Base-by-base conservation (phyloP, 2,888 invertebrate species). In the Himalopsyche anomala region DNA sequence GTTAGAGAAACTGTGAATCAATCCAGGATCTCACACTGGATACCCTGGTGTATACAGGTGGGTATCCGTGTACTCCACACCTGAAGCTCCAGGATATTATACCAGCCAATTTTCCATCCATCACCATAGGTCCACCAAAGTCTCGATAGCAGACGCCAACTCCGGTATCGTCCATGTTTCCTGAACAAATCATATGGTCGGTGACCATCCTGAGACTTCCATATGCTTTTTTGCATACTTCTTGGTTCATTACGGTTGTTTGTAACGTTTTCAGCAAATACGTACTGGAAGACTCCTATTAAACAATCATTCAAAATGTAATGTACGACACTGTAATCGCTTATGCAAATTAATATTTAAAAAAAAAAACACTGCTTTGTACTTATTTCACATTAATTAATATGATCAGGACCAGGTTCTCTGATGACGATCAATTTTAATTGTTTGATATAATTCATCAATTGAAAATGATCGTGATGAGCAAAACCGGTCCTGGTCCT, bases 61-160 rank as follows among this genome's bases (percentile, higher is more conserved):
- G 80, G n/a, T 28, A 80, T n/a, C 80, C 80, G n/a, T 28, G 83
- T 54, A 45, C 85, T 45, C 55, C 80, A 79, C 84, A 81, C 83
- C 86, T 81, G 11, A 62, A 62, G 28, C 62, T 62, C 62, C 62
- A 62, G 19, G 62, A 62, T 62, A 62, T 62, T 9, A 80, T 80
- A 42, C 86, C 87, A 80, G 84, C 80, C 54, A 87, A 83, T 28
- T 55, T 80, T 17, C 79, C 80, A 80, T 89, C 89, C 90, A 90
- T 91, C 81, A 92, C 89, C 88, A 94, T 90, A 51, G 94, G 94
- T 0, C 94, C 94, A 0, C 94, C 94, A 89, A 93, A 93, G 91
- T 94, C 94, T 28, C 94, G 94, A 89, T 93, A 92, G 84, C 93
- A 93, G 9, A 92, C 91, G 89, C 92, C 93, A 55, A 90, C 90